Evolutionary conservation across 2,888 invertebrate genomes (phyloP).

Genomic region (Synanthedon tipuliformis): DNA sequence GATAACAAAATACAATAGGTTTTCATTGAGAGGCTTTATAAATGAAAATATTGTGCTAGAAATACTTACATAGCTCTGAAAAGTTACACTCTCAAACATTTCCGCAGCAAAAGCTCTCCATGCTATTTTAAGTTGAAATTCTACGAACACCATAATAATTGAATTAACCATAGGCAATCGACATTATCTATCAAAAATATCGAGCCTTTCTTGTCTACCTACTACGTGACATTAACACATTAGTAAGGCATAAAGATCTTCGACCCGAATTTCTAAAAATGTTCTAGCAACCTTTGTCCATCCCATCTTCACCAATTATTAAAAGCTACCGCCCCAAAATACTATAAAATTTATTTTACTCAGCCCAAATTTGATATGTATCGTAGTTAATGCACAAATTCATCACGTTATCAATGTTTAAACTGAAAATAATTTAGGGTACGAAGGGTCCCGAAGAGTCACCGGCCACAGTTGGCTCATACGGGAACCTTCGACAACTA

Average conservation of each 20-base stretch:
- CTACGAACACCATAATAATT: constrained; percentile 6
- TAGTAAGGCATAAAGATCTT: constrained; percentile 57
- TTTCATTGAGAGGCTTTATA: constrained; percentile 24
- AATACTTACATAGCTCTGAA: constrained; percentile 16
- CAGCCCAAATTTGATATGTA: constrained; percentile 68
- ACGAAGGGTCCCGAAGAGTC: constrained; percentile 37
- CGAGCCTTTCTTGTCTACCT: constrained; percentile 19
- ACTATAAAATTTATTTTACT: constrained; percentile 39
- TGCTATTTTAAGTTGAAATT: background rate
- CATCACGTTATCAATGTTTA: constrained; percentile 38
- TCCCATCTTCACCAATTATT: constrained; percentile 30
- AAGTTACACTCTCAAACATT: constrained; percentile 17
- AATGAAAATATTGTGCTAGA: constrained; percentile 27
- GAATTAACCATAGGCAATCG: constrained; percentile 23
- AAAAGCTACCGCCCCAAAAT: constrained; percentile 56
- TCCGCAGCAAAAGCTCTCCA: background rate
- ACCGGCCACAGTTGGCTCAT: constrained; percentile 65
- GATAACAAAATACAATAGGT: constrained; percentile 53
- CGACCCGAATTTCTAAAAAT: constrained; percentile 43
- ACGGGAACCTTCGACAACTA: constrained; percentile 28
- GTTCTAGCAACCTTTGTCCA: constrained; percentile 20
- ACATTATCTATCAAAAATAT: constrained; percentile 22
- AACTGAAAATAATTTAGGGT: constrained; percentile 25
- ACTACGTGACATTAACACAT: constrained; percentile 36
- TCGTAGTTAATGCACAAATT: constrained; percentile 63